Percentiles rank a stretch among this genome's conserved stretches.
These are phyloP conservation scores for Eutolmus rufibarbis DNA, from an alignment of 2,888 invertebrate genomes.

Conservation along the genomic window DNA sequence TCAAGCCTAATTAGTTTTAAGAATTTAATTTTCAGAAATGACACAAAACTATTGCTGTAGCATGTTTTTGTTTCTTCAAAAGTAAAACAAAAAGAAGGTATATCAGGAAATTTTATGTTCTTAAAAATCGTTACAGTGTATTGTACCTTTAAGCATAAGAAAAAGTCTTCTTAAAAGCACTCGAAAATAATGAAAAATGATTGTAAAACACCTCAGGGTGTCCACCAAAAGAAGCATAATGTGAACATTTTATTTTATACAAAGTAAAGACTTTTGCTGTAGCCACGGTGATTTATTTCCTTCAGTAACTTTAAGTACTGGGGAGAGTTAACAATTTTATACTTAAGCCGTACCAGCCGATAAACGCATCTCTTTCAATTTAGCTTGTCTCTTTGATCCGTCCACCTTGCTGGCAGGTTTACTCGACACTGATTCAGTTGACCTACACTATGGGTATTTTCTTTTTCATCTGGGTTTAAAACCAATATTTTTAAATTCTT, in stretches of 20 bases:
- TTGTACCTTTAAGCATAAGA: neutral
- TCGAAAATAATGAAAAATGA: neutral
- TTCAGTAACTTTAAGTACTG: neutral
- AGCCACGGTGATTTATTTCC: neutral
- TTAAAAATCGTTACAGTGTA: neutral
- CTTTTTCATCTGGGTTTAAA: neutral
- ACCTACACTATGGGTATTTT: neutral
- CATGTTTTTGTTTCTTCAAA: neutral
- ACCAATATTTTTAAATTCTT: neutral
- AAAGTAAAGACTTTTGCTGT: neutral
- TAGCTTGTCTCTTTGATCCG: neutral
- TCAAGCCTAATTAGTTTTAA: conserved; percentile 22
- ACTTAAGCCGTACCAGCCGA: neutral
- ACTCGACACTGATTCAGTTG: neutral
- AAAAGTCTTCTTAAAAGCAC: neutral
- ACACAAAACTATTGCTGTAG: neutral
- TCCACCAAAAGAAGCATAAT: neutral
- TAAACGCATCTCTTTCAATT: neutral
- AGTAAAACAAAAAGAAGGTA: neutral
- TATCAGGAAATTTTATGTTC: neutral
- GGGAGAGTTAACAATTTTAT: neutral
- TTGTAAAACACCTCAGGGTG: neutral
- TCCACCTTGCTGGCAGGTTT: neutral
- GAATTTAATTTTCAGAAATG: neutral
- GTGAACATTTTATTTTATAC: neutral